Conservation (phyloP, 2,113 vertebrate genomes). For the Gymnarchus niloticus region DNA sequence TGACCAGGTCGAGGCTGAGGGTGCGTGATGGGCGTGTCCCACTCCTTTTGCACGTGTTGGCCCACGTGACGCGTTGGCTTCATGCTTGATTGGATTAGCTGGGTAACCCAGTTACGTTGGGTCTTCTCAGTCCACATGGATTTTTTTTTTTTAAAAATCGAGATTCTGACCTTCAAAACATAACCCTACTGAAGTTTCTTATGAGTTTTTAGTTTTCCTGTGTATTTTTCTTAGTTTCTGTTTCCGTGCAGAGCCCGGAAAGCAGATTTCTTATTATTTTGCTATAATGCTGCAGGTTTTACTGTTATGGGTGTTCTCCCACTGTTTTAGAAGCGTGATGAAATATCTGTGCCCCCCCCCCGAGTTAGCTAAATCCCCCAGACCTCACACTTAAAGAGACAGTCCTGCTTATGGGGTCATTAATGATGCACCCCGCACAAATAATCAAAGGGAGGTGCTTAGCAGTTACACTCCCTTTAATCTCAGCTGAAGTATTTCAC, state of each 20-base stretch:
- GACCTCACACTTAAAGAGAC: conserved; percentile 12
- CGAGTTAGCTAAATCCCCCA: background rate
- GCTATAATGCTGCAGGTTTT: background rate
- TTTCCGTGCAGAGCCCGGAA: background rate
- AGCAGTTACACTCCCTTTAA: background rate
- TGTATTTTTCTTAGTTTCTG: background rate
- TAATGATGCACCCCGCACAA: conserved; percentile 1
- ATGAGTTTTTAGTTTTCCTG: background rate
- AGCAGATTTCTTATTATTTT: background rate
- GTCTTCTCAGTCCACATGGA: no score
- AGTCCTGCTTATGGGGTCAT: background rate
- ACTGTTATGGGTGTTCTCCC: background rate
- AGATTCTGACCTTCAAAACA: no score
- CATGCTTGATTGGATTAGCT: background rate
- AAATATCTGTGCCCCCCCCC: background rate
- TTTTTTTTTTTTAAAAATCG: background rate
- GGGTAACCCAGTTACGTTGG: background rate
- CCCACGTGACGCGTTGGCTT: no score
- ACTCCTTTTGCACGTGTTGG: background rate
- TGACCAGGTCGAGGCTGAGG: background rate
- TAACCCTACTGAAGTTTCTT: no score
- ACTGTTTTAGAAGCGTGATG: background rate
- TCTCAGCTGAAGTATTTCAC: background rate
- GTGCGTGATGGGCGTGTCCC: conserved; percentile 1
- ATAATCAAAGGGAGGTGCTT: conserved; percentile 14